A percentile compares a stretch with the other conserved stretches of the same genome.
These are phyloP conservation scores for Eonycteris spelaea DNA, from an alignment of 2,113 vertebrate species.

Conservation along the genomic window DNA sequence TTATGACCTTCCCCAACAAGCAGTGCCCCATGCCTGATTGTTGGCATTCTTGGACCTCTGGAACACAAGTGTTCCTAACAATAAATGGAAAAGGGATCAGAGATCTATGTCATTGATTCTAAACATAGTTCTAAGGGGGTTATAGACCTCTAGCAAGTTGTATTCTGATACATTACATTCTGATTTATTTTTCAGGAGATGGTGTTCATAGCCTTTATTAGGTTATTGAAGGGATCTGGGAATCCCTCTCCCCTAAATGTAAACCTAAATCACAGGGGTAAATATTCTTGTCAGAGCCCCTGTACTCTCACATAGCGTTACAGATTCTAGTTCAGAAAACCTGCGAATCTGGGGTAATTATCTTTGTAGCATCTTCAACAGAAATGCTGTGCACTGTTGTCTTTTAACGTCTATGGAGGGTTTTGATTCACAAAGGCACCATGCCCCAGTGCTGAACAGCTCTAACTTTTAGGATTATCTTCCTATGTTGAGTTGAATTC, in stretches of 20 bases:
- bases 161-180: not conserved
- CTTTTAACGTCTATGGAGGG: not conserved
- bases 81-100: not conserved
- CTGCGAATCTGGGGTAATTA: not conserved
- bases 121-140: not conserved
- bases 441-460: not conserved
- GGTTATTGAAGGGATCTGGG: not conserved
- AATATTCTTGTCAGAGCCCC: not conserved
- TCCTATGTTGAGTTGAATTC: not conserved
- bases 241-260: not conserved
- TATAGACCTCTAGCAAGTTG: not conserved
- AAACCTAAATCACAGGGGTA: not conserved
- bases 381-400: not conserved
- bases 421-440: not conserved
- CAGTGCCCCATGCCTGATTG: slow-evolving; percentile 8
- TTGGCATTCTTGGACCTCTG: not conserved
- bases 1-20: not conserved
- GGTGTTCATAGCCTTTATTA: not conserved
- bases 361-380: too few relatives aligned
- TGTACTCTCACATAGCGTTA: not conserved
- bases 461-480: not conserved
- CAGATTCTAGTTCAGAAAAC: not conserved
- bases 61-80: slow-evolving; percentile 34
- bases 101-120: not conserved
- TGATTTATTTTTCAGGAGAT: not conserved